Base-by-base conservation (phyloP, 1,140 invertebrate genomes). In the Drosophila carrolli region DNA sequence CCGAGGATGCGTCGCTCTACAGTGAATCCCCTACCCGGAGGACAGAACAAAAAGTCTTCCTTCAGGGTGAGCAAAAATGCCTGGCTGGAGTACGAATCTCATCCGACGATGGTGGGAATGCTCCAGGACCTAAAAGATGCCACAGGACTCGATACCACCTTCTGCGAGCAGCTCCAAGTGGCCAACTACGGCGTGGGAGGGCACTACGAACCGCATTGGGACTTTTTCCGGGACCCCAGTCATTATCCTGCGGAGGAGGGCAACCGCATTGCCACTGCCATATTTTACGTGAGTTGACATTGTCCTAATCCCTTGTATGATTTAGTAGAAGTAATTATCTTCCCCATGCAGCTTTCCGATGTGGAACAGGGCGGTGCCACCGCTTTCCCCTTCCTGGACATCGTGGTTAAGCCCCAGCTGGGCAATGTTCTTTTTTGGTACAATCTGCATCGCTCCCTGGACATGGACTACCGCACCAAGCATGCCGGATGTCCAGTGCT, bases 401-500 rank as follows among this genome's bases (percentile, higher is more conserved):
- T 98, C 55, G 94, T 96, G 29, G 93, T 99, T 19, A 96, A 96
- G 93, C 98, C 98, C 1, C 95, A 95, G 91, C 98, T 97, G 93
- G 97, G 98, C 27, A 95, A 96, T 37, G 98, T 98, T 35, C 96
- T 97, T 10, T 98, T 99, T 93, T 99, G 98, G 98, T 96, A 97
- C 91, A 99, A 99, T 94, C 93, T 99, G 60, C 95, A 97, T 92
- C 94, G 96, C 27, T 98, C 95, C 91, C 97, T 98, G 29, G 96
- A 98, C 79, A 98, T 98, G 50, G 98, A 99, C 94, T 95, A 96
- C 71, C 94, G 95, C 77, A 99, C 98, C 4, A 94, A 98, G 70
- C 98, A 99, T 94, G 98, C 98, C 16, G 98, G 98, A 16, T 99
- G 98, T 93, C 98, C 98, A n/a, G 98, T 99, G 29, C 94, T 99